phyloP scores from a whole-genome alignment of 2,113 vertebrate genomes.

The Ranitomeya variabilis region DNA sequence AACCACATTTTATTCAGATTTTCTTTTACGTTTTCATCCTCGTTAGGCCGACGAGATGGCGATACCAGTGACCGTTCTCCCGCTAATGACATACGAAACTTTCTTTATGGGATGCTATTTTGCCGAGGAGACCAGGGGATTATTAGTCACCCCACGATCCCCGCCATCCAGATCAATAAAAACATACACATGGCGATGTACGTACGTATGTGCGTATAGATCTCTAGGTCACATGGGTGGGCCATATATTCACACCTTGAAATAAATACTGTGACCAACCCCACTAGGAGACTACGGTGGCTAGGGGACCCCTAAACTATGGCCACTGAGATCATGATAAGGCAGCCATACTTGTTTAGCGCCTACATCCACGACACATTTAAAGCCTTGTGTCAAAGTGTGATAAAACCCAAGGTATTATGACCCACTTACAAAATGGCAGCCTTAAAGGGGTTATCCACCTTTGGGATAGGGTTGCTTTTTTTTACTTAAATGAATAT shows the following conservation, averaged over 20 bases:
- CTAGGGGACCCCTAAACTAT: neutral
- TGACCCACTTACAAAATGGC: neutral
- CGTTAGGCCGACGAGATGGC: neutral
- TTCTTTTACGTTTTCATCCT: neutral
- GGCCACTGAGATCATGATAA: neutral
- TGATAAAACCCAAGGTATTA: neutral
- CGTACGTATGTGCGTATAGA: neutral
- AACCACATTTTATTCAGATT: neutral
- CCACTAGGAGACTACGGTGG: fast-evolving
- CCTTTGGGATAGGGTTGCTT: no score
- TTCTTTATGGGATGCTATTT: neutral
- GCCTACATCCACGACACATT: neutral
- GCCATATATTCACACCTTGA: neutral
- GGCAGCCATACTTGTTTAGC: neutral
- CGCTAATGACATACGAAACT: neutral
- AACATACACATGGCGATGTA: neutral
- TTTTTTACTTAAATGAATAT: no score
- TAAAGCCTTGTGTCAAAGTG: neutral
- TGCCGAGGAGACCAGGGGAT: neutral
- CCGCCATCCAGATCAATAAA: neutral
- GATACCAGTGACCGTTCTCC: neutral
- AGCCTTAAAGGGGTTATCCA: neutral
- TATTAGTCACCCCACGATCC: neutral
- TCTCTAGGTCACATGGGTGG: neutral
- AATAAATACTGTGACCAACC: neutral